Evolutionary conservation across 2,888 invertebrate genomes (phyloP), one percentile per base, ranked within the genome.

Genomic region (Drosophila atroscutellata): DNA sequence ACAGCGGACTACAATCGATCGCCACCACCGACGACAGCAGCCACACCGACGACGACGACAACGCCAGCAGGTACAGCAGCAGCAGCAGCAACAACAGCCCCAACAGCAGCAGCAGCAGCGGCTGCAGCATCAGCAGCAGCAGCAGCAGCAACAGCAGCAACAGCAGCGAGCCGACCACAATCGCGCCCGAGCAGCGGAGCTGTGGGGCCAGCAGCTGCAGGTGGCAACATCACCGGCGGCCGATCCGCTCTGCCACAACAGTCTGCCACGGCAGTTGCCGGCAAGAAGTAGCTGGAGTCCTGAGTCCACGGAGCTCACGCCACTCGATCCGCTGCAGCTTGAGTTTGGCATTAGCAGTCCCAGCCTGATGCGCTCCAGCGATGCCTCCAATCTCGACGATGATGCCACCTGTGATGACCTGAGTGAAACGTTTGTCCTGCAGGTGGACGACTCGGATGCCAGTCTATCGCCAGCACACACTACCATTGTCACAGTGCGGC

Each of bases 291-390:
- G 89, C 72, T 88, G 81, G 78, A 79, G 80, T 80, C 86, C 79
- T 24, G 86, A 80, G 26, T 79, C 59, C 26, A 73, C 62, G 59
- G 78, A 79, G 3, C 65, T 30, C 52, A 79, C 73, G 56, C 78
- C 87, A 59, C 80, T 86, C 47, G 91, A 92, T 86, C 90, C 91
- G 8, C 85, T 90, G 47, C 90, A 90, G 65, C 69, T 92, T 64
- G 93, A 93, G 71, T 91, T 92, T 79, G 90, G 89, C 63, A 92
- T 93, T 55, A 93, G 93, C 80, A 93, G 93, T 81, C 93, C 93
- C 28, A 93, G 93, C 86, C 85, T 93, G 59, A 93, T 93, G 83
- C 91, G 90, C 58, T 92, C 92, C 36, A 89, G 85, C 34, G 77
- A 75, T n/a, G 89, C 84, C 57, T 91, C 92, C 50, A 78, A 75